Conservation (phyloP, 2,888 invertebrate genomes). For the Aphidius colemani region DNA sequence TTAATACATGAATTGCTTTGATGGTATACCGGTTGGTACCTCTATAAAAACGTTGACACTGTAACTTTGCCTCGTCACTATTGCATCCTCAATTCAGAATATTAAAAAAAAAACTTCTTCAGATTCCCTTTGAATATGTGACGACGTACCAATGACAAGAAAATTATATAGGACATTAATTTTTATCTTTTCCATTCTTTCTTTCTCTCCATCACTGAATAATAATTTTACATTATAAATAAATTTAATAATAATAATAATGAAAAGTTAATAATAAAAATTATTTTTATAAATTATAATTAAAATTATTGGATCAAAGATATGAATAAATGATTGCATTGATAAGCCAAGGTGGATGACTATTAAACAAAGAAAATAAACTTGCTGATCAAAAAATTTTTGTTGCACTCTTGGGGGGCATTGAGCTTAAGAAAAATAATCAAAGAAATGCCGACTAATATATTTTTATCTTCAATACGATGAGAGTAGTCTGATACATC, state of each 20-base stretch:
- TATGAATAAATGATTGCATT: background rate
- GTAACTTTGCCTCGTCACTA: constrained; percentile 21
- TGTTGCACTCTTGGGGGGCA: constrained; percentile 31
- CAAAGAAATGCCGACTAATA: constrained; percentile 40
- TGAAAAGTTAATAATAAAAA: too few species aligned
- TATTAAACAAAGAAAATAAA: constrained; percentile 25
- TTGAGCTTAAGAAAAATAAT: constrained; percentile 46
- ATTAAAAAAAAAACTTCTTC: constrained; percentile 11
- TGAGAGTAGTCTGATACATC: constrained; percentile 5
- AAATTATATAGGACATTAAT: constrained; percentile 18
- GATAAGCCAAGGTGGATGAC: constrained; percentile 15
- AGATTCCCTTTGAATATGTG: constrained; percentile 9
- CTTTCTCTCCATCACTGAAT: too few species aligned
- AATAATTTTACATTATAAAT: too few species aligned
- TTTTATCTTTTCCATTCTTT: background rate
- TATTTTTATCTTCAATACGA: constrained; percentile 44
- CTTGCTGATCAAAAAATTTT: constrained; percentile 25
- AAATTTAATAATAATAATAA: too few species aligned
- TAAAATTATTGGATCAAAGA: too few species aligned
- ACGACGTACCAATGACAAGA: constrained; percentile 15
- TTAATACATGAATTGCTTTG: background rate
- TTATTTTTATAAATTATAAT: too few species aligned
- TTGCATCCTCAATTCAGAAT: background rate
- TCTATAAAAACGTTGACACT: constrained; percentile 17
- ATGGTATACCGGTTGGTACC: constrained; percentile 6